A percentile compares a stretch with the other conserved stretches of the same genome.
These are phyloP conservation scores for Hypolimnas misippus DNA, from an alignment of 2,888 invertebrate genomes.

Conservation along the genomic window DNA sequence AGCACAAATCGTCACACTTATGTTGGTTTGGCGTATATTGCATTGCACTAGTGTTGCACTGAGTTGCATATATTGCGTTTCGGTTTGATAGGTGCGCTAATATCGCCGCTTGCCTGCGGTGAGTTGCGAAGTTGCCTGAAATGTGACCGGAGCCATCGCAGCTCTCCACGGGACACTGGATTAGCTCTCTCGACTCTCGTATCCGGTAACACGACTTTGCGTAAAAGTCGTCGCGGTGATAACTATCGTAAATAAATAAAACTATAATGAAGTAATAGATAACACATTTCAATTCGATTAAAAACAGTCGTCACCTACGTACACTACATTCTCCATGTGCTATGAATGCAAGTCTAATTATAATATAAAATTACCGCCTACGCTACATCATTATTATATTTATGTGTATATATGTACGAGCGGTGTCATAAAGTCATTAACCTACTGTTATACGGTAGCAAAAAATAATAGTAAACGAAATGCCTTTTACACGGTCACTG, in stretches of 20 bases:
- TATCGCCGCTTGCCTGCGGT: conserved; percentile 89
- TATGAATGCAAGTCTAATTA: conserved; percentile 25
- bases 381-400: conserved; percentile 15
- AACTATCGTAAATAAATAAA: conserved; percentile 64
- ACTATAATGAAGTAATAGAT: conserved; percentile 33
- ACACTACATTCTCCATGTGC: conserved; percentile 19
- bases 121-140: conserved; percentile 94
- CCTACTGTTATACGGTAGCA: conserved; percentile 46
- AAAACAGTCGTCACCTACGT: conserved; percentile 2
- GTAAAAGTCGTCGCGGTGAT: conserved; percentile 71
- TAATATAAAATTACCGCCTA: conserved; percentile 33
- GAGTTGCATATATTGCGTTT: conserved; percentile 83
- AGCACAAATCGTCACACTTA: conserved; percentile 55
- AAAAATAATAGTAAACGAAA: conserved; percentile 44
- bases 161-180: conserved; percentile 91
- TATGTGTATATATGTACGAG: conserved; percentile 19
- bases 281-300: conserved; percentile 10
- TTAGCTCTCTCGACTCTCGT: conserved; percentile 88
- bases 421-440: conserved; percentile 54
- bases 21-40: conserved; percentile 23
- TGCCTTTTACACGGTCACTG: conserved; percentile 50
- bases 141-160: conserved; percentile 95
- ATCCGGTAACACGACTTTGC: conserved; percentile 79
- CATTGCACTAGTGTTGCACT: conserved; percentile 42
- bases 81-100: conserved; percentile 66